These are phyloP conservation scores for Drosophila pruinosa DNA, from an alignment of 1,140 invertebrate species.

Conservation along the genomic window DNA sequence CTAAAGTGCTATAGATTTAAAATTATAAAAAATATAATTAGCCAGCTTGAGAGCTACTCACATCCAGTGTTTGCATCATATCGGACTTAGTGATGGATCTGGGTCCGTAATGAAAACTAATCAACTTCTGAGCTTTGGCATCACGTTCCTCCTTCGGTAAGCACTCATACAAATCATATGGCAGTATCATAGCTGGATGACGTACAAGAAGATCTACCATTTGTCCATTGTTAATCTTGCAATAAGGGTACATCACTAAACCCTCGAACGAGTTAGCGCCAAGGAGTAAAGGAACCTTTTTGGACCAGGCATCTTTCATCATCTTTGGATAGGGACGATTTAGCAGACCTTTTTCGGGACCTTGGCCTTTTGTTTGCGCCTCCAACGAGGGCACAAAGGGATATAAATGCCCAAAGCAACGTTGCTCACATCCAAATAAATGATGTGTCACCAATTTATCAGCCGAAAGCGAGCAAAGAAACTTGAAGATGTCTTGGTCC, in stretches of 20 bases:
- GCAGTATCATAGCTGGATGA: slow-evolving; percentile 48
- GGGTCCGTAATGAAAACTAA: slow-evolving; percentile 52
- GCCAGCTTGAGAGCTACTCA: slow-evolving; percentile 4
- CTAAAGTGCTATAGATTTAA: slow-evolving; percentile 47
- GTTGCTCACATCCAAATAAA: slow-evolving; percentile 31
- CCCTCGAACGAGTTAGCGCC: slow-evolving; percentile 80
- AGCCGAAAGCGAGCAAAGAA: slow-evolving; percentile 84
- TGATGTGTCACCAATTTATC: slow-evolving; percentile 83
- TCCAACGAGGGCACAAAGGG: slow-evolving; percentile 74
- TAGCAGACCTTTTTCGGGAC: slow-evolving; percentile 22
- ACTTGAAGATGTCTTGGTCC: slow-evolving; percentile 72
- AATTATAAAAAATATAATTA: neutral
- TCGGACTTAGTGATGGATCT: slow-evolving; percentile 42
- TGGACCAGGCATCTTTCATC: slow-evolving; percentile 67
- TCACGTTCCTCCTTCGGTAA: slow-evolving; percentile 24
- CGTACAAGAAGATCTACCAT: slow-evolving; percentile 44
- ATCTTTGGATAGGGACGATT: slow-evolving; percentile 47
- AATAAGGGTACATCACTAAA: slow-evolving; percentile 50
- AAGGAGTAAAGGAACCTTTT: slow-evolving; percentile 77
- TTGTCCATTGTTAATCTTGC: slow-evolving; percentile 37
- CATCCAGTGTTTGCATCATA: slow-evolving; percentile 53
- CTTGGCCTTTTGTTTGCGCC: slow-evolving; percentile 4
- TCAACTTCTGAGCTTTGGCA: neutral
- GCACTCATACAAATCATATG: slow-evolving; percentile 44
- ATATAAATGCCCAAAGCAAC: slow-evolving; percentile 45